phyloP scores from a whole-genome alignment of 2,888 invertebrate species.

The Matsumyia berberina region DNA sequence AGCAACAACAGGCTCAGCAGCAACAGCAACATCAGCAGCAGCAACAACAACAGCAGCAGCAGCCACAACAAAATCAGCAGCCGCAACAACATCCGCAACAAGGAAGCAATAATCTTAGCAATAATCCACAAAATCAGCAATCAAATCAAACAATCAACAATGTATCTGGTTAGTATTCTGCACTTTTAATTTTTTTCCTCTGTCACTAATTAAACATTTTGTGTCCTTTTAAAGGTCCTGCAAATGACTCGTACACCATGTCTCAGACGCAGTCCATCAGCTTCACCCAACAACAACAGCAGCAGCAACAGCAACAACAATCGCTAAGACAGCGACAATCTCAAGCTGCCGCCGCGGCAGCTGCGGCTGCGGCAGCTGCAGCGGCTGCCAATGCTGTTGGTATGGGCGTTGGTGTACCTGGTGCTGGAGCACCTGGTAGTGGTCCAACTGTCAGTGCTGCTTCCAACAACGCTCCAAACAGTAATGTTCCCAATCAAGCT shows the following conservation, averaged over 20 bases:
- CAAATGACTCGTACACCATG: slow-evolving; percentile 87
- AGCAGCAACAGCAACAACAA: slow-evolving; percentile 83
- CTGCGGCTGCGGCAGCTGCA: slow-evolving; percentile 83
- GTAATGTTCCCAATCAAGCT: slow-evolving; percentile 68
- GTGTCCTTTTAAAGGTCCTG: slow-evolving; percentile 79
- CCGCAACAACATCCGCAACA: slow-evolving; percentile 78
- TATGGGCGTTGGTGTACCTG: slow-evolving; percentile 77
- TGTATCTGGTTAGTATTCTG: slow-evolving; percentile 81
- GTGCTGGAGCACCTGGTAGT: slow-evolving; percentile 78
- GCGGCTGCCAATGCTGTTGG: slow-evolving; percentile 83
- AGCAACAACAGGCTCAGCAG: slow-evolving; percentile 82
- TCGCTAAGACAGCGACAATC: slow-evolving; percentile 78
- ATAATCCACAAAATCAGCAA: slow-evolving; percentile 79
- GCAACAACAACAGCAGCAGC: slow-evolving; percentile 78
- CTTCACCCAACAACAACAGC: slow-evolving; percentile 90
- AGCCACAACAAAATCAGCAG: slow-evolving; percentile 79
- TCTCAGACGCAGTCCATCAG: slow-evolving; percentile 94
- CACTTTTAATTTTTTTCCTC: background rate
- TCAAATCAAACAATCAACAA: slow-evolving; percentile 83
- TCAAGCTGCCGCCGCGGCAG: slow-evolving; percentile 82
- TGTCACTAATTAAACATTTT: slow-evolving; percentile 1
- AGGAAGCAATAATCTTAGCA: slow-evolving; percentile 83
- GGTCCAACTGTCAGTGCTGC: slow-evolving; percentile 72
- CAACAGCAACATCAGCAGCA: slow-evolving; percentile 83
- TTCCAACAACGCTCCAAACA: slow-evolving; percentile 76